Evolutionary conservation across 2,113 vertebrate species (phyloP).

Genomic region (Corapipo altera): DNA sequence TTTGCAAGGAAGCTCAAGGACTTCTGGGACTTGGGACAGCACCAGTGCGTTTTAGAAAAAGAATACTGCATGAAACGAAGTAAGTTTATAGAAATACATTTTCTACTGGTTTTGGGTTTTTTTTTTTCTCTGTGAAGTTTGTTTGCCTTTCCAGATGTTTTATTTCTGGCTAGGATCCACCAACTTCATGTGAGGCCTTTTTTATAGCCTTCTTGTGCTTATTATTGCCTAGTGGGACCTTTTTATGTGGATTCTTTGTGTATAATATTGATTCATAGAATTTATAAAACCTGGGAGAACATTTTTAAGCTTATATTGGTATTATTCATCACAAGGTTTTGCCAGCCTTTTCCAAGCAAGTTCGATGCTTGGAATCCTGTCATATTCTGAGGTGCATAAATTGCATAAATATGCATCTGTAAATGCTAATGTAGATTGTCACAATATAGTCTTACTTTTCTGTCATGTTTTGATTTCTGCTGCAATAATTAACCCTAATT

Average conservation of each 20-base stretch:
- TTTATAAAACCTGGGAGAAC: neutral
- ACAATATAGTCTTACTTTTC: neutral
- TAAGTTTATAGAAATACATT: conserved; percentile 43
- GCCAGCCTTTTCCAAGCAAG: neutral
- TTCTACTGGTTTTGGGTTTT: neutral
- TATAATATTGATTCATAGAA: neutral
- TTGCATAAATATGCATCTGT: neutral
- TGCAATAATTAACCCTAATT: neutral
- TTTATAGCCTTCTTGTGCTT: neutral
- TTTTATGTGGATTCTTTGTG: neutral
- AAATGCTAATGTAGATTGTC: neutral
- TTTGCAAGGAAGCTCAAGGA: neutral
- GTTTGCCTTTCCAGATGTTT: neutral
- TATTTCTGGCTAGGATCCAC: neutral
- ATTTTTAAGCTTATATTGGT: neutral
- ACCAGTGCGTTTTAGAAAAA: conserved; percentile 63
- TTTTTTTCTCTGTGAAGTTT: neutral
- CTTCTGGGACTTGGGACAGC: conserved; percentile 4
- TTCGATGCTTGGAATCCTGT: neutral
- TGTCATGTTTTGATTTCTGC: conserved; percentile 21
- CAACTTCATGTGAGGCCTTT: neutral
- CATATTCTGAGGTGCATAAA: neutral
- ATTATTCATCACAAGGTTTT: neutral
- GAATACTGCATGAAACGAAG: conserved; percentile 77
- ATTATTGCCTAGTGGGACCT: neutral